Evolutionary conservation across 2,113 vertebrate genomes (phyloP).

Genomic region (Macroglossus sobrinus): DNA sequence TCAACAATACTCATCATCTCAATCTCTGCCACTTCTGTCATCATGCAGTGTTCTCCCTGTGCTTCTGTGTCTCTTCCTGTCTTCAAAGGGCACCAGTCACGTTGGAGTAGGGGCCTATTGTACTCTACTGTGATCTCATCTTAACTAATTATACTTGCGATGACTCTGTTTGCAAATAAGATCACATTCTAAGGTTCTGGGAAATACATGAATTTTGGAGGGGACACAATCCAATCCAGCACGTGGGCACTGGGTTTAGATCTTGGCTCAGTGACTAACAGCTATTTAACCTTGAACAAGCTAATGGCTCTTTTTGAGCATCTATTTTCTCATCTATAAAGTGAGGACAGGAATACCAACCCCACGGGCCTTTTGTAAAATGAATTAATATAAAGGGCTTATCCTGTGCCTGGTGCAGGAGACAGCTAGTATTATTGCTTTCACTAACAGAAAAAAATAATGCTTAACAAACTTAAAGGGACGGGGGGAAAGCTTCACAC

Average conservation of each 20-base stretch:
- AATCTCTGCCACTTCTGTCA: not conserved
- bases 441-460: not conserved
- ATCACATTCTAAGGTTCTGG: not conserved
- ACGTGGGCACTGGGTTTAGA: not conserved
- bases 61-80: not conserved
- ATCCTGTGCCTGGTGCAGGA: not conserved
- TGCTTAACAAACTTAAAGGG: not conserved
- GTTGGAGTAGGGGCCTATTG: not conserved
- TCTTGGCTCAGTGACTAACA: not conserved
- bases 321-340: not conserved
- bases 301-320: not conserved
- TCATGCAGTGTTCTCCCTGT: fast-evolving
- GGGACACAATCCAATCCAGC: not conserved
- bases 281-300: not conserved
- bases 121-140: not conserved
- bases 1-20: not conserved
- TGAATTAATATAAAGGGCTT: not conserved
- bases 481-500: not conserved
- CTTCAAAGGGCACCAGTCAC: not conserved
- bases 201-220: not conserved
- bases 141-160: not conserved
- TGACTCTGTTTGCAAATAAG: not conserved
- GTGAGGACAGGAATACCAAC: not conserved
- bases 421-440: not conserved
- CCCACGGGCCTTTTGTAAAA: not conserved